These are phyloP conservation scores for Pilophorus perplexus DNA, from an alignment of 2,888 invertebrate genomes.

Conservation along the genomic window DNA sequence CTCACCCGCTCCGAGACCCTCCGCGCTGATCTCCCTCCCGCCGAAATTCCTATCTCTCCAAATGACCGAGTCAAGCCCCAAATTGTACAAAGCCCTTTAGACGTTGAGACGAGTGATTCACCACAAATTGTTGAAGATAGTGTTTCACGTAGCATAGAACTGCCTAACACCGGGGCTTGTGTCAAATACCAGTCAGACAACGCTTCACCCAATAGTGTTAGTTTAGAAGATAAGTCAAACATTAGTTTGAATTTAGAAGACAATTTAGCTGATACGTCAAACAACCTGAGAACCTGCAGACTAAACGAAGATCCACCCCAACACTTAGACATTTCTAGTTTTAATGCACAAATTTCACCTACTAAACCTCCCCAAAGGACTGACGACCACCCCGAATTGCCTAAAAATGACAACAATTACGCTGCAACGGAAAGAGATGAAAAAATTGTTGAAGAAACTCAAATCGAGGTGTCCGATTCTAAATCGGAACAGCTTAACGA, in stretches of 20 bases:
- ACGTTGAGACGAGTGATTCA: constrained; percentile 13
- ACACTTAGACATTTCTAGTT: no score
- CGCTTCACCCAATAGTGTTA: constrained; percentile 14
- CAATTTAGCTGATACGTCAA: constrained; percentile 9
- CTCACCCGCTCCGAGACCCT: constrained; percentile 35
- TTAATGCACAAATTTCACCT: constrained; percentile 12
- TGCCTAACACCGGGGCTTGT: constrained; percentile 29
- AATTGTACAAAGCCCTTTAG: constrained; percentile 41
- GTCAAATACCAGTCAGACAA: constrained; percentile 34
- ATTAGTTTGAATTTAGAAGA: constrained; percentile 16
- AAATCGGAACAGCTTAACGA: no score
- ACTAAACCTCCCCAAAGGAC: no score
- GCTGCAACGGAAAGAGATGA: no score
- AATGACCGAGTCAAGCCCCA: constrained; percentile 35
- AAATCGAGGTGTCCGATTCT: no score
- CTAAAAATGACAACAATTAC: neutral
- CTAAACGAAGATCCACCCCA: no score
- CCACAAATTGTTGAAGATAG: no score
- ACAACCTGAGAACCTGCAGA: no score
- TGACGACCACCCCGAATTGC: no score
- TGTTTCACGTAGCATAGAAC: constrained; percentile 18
- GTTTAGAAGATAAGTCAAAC: constrained; percentile 18
- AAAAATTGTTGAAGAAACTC: no score
- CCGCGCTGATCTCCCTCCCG: constrained; percentile 34
- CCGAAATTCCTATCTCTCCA: constrained; percentile 38